Base-by-base conservation (phyloP, 2,888 invertebrate species). In the Spilarctia lutea region DNA sequence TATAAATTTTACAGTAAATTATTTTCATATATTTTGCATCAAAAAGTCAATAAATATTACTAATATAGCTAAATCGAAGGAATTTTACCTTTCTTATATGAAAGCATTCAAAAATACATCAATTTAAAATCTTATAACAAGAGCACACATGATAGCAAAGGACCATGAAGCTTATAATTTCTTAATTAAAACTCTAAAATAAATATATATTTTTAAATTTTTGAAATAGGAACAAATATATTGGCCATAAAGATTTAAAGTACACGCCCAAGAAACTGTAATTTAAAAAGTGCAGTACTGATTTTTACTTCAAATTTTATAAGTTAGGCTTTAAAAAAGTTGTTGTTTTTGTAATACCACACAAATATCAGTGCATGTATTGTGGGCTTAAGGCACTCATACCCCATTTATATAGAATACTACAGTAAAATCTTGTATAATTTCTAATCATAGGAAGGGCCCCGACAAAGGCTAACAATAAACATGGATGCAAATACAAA, bases 401-500 rank as follows among this genome's bases (percentile, higher is more conserved):
- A 63, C 71, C 60, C 63, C 68, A n/a, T 27, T 45, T 70, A 74
- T 20, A 45, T 68, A 72, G 63, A 67, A 71, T 39, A 20, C 56
- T 68, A 72, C 11, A 66, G 30, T 65, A 20, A 63, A 48, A 52
- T 13, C 16, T 45, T 68, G 45, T 67, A 65, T 73, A 35, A 71
- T 71, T 79, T 69, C 89, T 92, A 96, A 84, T 96, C 96, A 91
- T 97, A 97, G 60, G 97, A 96, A 70, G 96, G 96, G 77, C 96
- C 97, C 83, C 96, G 94, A 88, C 96, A 97, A 94, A 97, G 96
- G 76, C 96, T 96, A 74, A 96, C 96, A 85, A 97, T 95, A 85
- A 97, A 98, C 93, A 98, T 96, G 83, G 98, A 96, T 77, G 98
- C 98, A 93, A 98, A 98, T 79, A 98, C 93, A 84, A 98, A 97